Base-by-base conservation (phyloP, 2,797 vertebrate species). In the Rousettus madagascariensis region DNA sequence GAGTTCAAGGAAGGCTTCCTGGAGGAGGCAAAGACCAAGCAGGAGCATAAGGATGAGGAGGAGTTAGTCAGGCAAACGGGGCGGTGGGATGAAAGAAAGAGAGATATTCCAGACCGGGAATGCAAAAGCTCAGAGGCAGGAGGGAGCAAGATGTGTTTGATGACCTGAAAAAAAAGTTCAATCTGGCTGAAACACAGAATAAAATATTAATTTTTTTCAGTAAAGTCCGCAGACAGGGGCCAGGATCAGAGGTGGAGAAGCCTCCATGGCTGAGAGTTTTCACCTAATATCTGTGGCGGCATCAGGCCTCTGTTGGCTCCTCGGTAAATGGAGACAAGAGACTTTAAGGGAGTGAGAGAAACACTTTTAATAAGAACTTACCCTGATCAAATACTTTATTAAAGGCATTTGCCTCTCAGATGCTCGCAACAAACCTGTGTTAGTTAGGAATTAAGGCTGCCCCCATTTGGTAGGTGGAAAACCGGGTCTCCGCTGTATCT, bases 1-100 rank as follows among this genome's bases (percentile, higher is more conserved):
- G 30, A 36, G 22, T 30, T 72, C 53, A 30, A 41, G 92, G 69
- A 87, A 57, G 77, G 20, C 78, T 90, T 92, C 85, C 36, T 57
- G 80, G 72, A 91, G 69, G 90, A 69, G 72, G 83, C 49, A 57
- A 66, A 51, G 33, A 36, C 36, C 46, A 26, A 51, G 36, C 28
- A 17, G 66, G 80, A 66, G 41, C 71, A 2, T 0, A 28, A 65
- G 59, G 46, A 26, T 3, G 10, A 22, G 41, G 26, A 19, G 65
- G 49, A 30, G 28, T 2, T 69, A 15, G 63, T 30, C 17, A 55
- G 74, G 26, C 17, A 16, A 51, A 33, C 0, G 17, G 30, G 41
- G 30, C 13, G 1, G 4, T 22, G 51, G 90, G 46, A 1, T 8
- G 24, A 61, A 49, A 24, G 63, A 28, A n/a, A 85, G 65, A 28